These are phyloP conservation scores for Drosophila nr. perissopoda DNA, from an alignment of 2,888 invertebrate species.

Conservation along the genomic window DNA sequence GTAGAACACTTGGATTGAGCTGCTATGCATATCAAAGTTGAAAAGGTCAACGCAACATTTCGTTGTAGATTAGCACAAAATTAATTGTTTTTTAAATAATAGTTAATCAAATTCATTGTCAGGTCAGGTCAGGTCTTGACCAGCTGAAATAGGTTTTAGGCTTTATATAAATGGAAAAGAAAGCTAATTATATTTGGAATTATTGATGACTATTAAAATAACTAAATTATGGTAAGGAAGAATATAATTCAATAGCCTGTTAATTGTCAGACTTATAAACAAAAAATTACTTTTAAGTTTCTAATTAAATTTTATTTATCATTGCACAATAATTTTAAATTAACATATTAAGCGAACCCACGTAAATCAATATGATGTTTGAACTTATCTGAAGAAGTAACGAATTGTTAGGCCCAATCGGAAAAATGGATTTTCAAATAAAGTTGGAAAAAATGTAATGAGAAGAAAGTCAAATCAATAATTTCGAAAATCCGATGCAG, in stretches of 20 bases:
- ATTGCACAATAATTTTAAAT: not conserved
- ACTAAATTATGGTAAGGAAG: not conserved
- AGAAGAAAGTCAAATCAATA: not conserved
- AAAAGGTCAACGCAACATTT: constrained; percentile 2
- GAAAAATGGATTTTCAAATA: not conserved
- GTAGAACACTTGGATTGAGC: constrained; percentile 25
- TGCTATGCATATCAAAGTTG: constrained; percentile 10
- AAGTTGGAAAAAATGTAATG: not conserved
- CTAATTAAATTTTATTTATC: not conserved
- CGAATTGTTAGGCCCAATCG: not conserved
- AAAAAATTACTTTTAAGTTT: not conserved
- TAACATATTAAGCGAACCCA: not conserved
- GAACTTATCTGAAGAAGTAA: not conserved
- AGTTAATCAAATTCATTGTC: not conserved
- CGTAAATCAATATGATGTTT: not conserved
- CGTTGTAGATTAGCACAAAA: not conserved
- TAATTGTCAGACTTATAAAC: not conserved
- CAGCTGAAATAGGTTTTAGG: not conserved
- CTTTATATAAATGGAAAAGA: not conserved
- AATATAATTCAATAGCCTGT: not conserved
- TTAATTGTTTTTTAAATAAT: not conserved
- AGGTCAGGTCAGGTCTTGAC: too few relatives aligned
- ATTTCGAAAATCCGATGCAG: not conserved
- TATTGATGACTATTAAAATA: not conserved
- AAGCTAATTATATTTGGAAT: not conserved